Base-by-base conservation (phyloP, 2,888 invertebrate species). In the Branchipolynoe longqiensis region DNA sequence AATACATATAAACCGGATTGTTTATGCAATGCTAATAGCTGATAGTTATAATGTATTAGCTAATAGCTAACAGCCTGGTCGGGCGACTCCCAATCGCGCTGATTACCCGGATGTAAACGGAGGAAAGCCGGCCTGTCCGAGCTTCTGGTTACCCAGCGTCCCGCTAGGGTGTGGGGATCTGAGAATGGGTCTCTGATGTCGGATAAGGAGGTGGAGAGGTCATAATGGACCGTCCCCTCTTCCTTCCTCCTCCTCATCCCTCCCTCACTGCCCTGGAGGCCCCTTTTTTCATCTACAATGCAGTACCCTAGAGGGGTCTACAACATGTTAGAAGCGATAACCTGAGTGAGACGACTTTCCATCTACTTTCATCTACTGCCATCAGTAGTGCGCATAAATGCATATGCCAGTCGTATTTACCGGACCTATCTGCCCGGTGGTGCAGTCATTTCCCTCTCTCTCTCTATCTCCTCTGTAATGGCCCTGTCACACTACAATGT, bases 211-310 rank as follows among this genome's bases (percentile, higher is more conserved):
- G 48, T 54, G 48, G 14, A 4, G 12, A n/a, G n/a, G n/a, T 33
- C 28, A 48, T 78, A 78, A 78, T 78, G 78, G 78, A 48, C 25
- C 78, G 41, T 78, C 48, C 78, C 78, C 12, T 31, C 8, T 41
- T 41, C 78, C 18, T 41, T 25, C 78, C 78, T 78, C n/a, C n/a
- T n/a, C n/a, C n/a, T n/a, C n/a, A n/a, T n/a, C n/a, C n/a, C n/a
- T n/a, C n/a, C n/a, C n/a, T n/a, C n/a, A n/a, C n/a, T n/a, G n/a
- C n/a, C n/a, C n/a, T n/a, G n/a, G n/a, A n/a, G n/a, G n/a, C n/a
- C n/a, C n/a, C n/a, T n/a, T n/a, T n/a, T n/a, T n/a, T 78, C 78
- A 78, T 78, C 78, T 33, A 78, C 54, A 78, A 54, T 54, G 78
- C 25, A 25, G 28, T 78, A 14, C 41, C 28, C 78, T 25, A 18